Percentiles rank a stretch among this genome's conserved stretches.
Evolutionary conservation across 2,113 vertebrate species (phyloP).

Genomic region (Gymnocephalus cernua): DNA sequence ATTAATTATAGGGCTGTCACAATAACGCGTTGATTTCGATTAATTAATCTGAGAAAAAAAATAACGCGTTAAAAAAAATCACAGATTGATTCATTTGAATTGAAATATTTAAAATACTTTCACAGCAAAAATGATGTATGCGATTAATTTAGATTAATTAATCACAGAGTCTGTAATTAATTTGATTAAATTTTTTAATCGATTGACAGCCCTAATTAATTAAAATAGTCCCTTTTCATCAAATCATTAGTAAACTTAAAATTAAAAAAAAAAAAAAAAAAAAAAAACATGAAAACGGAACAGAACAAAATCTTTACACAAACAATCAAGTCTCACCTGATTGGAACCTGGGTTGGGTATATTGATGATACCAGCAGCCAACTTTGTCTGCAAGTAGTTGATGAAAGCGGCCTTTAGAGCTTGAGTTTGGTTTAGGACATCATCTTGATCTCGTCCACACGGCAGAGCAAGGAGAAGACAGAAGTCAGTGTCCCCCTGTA

Average conservation of each 20-base stretch:
- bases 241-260: neutral
- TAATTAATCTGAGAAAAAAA: no score
- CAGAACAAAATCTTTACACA: neutral
- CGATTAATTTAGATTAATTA: no score
- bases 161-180: no score
- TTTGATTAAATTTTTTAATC: no score
- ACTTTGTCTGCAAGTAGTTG: conserved; percentile 96
- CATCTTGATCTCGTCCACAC: conserved; percentile 97
- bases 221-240: neutral
- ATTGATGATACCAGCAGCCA: conserved; percentile 98
- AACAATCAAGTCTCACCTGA: conserved; percentile 85
- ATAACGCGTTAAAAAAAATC: no score
- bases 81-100: no score
- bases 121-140: no score
- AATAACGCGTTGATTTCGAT: no score
- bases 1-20: no score
- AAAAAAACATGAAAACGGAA: neutral
- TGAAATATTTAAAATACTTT: no score
- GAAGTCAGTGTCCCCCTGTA: conserved; percentile 96
- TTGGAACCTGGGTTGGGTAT: conserved; percentile 98
- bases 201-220: no score
- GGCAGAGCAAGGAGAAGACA: conserved; percentile 96
- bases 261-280: no score
- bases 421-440: conserved; percentile 96
- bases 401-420: conserved; percentile 96